phyloP scores from a whole-genome alignment of 2,113 vertebrate genomes.

The Notechis scutatus region DNA sequence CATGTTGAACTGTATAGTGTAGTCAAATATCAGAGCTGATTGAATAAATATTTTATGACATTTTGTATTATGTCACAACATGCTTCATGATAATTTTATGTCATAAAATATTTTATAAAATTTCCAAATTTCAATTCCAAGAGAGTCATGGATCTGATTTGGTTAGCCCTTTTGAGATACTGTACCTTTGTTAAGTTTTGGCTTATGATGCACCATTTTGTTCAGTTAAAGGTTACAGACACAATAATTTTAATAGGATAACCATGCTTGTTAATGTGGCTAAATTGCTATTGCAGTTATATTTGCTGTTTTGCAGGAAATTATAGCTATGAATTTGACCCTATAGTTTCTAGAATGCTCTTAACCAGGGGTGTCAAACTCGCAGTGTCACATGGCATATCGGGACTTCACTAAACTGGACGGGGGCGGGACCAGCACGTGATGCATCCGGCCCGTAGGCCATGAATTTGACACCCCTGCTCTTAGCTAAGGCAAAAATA shows the following conservation, averaged over 20 bases:
- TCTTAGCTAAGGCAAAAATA: neutral
- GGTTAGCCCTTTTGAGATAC: neutral
- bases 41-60: neutral
- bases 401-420: too few species aligned
- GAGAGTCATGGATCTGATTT: neutral
- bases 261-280: too few species aligned
- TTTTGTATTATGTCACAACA: neutral
- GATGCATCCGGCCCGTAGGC: too few species aligned
- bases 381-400: too few species aligned
- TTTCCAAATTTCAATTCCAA: neutral
- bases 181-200: neutral
- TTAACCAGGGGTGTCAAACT: too few species aligned
- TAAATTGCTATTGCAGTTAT: neutral
- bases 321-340: neutral
- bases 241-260: neutral
- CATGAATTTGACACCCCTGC: too few species aligned
- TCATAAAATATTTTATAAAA: neutral
- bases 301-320: neutral
- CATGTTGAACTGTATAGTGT: neutral
- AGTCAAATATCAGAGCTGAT: neutral
- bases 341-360: neutral
- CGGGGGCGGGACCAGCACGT: too few species aligned
- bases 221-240: neutral
- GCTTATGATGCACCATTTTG: neutral
- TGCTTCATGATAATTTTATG: neutral